Percentiles rank a stretch among this genome's conserved stretches.
phyloP scores from a whole-genome alignment of 2,797 vertebrate genomes.

The Notolabrus celidotus region DNA sequence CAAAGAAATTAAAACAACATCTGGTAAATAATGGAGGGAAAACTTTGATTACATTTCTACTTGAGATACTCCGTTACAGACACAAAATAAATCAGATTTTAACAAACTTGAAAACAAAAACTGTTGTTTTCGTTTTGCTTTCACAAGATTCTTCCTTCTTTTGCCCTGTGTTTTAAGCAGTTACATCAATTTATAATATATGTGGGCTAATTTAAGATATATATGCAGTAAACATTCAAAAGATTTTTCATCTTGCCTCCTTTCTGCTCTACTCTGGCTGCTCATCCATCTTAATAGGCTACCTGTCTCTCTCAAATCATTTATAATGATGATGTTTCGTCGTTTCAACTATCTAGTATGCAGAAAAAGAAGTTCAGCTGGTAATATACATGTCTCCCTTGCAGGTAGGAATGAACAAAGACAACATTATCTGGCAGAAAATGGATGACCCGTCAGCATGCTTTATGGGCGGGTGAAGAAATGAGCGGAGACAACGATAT shows the following conservation, averaged over 20 bases:
- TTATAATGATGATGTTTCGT: constrained; percentile 35
- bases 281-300: constrained; percentile 35
- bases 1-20: no score
- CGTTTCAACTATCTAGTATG: constrained; percentile 24
- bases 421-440: constrained; percentile 64
- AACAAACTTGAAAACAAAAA: background rate
- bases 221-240: constrained; percentile 14
- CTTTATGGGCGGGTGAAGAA: constrained; percentile 61
- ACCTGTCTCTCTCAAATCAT: constrained; percentile 28
- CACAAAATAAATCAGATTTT: no score
- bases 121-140: background rate
- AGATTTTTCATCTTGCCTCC: background rate
- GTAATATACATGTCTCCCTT: constrained; percentile 53
- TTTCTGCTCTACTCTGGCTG: background rate
- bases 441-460: constrained; percentile 50
- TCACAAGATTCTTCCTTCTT: background rate
- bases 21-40: no score
- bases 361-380: background rate
- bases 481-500: constrained; percentile 67
- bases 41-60: no score
- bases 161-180: background rate
- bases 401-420: constrained; percentile 68
- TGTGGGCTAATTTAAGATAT: background rate
- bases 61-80: no score
- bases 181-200: background rate